Evolutionary conservation across 2,888 invertebrate genomes (phyloP), one percentile per base, ranked within the genome.

Genomic region (Eumerus sabulonum): DNA sequence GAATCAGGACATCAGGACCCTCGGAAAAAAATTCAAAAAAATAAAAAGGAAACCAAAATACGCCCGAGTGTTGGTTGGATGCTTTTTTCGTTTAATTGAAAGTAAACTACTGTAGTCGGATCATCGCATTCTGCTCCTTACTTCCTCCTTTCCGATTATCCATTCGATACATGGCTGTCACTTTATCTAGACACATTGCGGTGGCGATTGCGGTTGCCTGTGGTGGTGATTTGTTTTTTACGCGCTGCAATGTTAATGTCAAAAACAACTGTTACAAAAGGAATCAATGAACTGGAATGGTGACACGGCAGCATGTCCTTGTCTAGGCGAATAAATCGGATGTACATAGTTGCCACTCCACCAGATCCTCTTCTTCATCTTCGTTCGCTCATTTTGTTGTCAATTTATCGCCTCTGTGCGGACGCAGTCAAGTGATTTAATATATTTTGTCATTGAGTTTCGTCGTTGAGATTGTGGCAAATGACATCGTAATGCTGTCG

Each of bases 251-350:
- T 63, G 47, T 87, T 86, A 88, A 88, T 86, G 88, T 89, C 88
- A 88, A 85, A 86, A 88, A 87, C 89, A 89, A 89, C 88, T 89
- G 89, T 88, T 89, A 86, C 89, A 86, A 89, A 89, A 87, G 87
- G 85, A 86, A 85, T 87, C 89, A 89, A 89, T 89, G 89, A 89
- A 87, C 86, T 87, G 89, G 89, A 89, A 89, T 86, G 85, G 74
- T 73, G 76, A 50, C 27, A 27, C 27, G 27, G 27, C 27, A 7
- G 27, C 50, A 35, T 63, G 62, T 68, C 72, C 77, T 67, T 67
- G 57, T 18, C 54, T 56, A 50, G 54, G 47, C 68, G 57, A 27
- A 45, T 12, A 67, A 59, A 57, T 71, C 54, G 38, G 45, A 53
- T 59, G 42, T 59, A n/a, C n/a, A n/a, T n/a, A 56, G 38, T 56